Evolutionary conservation across 2,888 invertebrate genomes (phyloP), one percentile per base, ranked within the genome.

Genomic region (Bhutanitis thaidina): DNA sequence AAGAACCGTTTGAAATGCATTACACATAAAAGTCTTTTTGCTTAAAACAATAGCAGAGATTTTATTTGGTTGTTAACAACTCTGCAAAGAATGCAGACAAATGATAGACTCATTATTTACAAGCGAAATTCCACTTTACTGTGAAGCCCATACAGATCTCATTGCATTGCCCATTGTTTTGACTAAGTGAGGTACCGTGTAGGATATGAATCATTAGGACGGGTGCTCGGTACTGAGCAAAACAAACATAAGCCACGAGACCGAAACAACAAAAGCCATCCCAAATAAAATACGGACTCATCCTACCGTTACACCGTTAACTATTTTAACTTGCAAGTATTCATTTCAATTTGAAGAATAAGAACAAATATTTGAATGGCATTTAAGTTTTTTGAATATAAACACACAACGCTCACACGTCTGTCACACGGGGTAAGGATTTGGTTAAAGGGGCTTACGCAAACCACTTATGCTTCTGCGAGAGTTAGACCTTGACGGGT

Each of bases 261-360:
- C 43, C 57, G 58, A 54, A 59, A 69, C 61, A 70, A 74, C 73
- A 76, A 76, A 74, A 73, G 77, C 69, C 67, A 61, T 65, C 64
- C 64, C 70, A 69, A 76, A 77, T 75, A 50, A 70, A 74, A 61
- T 52, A 52, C n/a, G 48, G 52, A 43, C 14, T 32, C 4, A 10
- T 35, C 49, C 8, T 3, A 0, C 27, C 34, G n/a, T 74, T 49
- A 78, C 74, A 78, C 75, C 65, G 67, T 41, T 27, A 27, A 1
- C 4, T 10, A 1, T 30, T 20, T 20, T 20, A 4, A 5, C 20
- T 20, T 20, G 20, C 2, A 20, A 20, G 20, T 5, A 20, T 20
- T 20, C n/a, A n/a, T n/a, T n/a, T n/a, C n/a, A n/a, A n/a, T n/a
- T n/a, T n/a, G n/a, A n/a, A n/a, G n/a, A n/a, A n/a, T n/a, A n/a